phyloP scores from a whole-genome alignment of 2,888 invertebrate genomes.

The Cantharis rufa region DNA sequence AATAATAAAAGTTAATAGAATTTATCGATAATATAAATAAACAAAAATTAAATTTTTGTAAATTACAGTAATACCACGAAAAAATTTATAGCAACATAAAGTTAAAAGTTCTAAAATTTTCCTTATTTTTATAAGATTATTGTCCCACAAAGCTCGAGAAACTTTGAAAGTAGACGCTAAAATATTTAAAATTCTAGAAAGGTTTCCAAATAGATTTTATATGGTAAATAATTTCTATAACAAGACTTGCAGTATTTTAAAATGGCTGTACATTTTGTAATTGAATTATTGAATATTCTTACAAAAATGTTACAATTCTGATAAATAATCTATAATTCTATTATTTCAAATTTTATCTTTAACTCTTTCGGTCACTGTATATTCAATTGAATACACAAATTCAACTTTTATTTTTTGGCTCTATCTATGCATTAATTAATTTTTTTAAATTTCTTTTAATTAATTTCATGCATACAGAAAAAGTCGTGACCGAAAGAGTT shows the following conservation, averaged over 20 bases:
- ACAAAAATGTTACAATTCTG: no score
- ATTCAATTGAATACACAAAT: no score
- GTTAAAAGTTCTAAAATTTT: neutral
- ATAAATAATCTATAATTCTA: no score
- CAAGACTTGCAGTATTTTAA: neutral
- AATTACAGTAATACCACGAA: neutral
- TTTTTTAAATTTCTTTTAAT: no score
- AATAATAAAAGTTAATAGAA: neutral
- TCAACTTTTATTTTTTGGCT: no score
- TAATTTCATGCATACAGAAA: no score
- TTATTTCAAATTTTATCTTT: no score
- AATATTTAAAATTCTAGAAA: neutral
- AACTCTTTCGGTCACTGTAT: no score
- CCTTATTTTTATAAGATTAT: neutral
- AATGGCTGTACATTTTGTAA: neutral
- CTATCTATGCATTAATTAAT: no score
- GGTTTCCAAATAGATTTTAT: neutral
- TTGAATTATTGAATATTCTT: neutral
- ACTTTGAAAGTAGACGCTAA: neutral
- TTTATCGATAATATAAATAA: neutral
- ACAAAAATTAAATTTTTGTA: neutral
- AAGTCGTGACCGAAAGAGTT: no score
- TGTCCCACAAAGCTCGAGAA: neutral
- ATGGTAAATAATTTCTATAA: neutral
- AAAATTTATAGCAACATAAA: neutral